Evolutionary conservation across 1,140 invertebrate genomes (phyloP).

Genomic region (Ganaspis sp.): DNA sequence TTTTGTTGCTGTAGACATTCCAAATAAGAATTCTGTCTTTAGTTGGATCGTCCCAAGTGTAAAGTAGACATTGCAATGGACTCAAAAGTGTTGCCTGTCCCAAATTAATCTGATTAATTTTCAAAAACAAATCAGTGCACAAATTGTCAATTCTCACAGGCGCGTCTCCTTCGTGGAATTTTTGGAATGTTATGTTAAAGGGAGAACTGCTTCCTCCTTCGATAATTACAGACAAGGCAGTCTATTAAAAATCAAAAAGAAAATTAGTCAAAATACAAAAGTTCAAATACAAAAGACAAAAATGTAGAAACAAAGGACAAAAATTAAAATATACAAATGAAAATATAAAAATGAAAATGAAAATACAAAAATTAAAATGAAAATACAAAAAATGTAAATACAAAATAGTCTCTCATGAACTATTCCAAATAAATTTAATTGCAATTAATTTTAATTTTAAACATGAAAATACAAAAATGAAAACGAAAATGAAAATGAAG

Average conservation of each 20-base stretch:
- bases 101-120: conserved; percentile 85
- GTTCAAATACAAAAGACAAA: too few relatives aligned
- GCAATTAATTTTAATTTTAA: too few relatives aligned
- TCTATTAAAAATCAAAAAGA: conserved; percentile 74
- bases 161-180: conserved; percentile 83
- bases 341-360: too few relatives aligned
- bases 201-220: conserved; percentile 83
- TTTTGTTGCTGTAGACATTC: conserved; percentile 90
- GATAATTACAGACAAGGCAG: conserved; percentile 85
- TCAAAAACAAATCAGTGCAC: conserved; percentile 88
- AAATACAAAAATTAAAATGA: too few relatives aligned
- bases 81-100: conserved; percentile 85
- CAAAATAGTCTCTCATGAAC: too few relatives aligned
- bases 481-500: too few relatives aligned
- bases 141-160: conserved; percentile 88
- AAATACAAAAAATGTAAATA: too few relatives aligned
- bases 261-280: neutral
- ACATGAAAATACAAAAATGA: too few relatives aligned
- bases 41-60: conserved; percentile 91
- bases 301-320: too few relatives aligned
- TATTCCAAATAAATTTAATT: too few relatives aligned
- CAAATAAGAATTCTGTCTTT: conserved; percentile 84
- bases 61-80: conserved; percentile 86
- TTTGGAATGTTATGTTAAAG: conserved; percentile 83
- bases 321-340: too few relatives aligned